Evolutionary conservation across 2,888 invertebrate species (phyloP), one percentile per base, ranked within the genome.

Genomic region (Euphydryas editha): DNA sequence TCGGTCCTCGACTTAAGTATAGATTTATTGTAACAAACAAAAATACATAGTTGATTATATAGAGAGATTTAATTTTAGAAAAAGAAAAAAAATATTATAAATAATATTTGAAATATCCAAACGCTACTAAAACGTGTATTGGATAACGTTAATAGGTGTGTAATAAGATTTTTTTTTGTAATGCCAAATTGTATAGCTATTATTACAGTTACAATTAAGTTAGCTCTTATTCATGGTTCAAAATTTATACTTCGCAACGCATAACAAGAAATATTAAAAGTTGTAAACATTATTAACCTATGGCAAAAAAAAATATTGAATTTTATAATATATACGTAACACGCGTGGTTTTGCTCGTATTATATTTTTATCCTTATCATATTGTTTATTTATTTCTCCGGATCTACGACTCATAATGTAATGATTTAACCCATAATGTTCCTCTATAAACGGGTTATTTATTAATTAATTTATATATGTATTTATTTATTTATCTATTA

Each of bases 1-100:
- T 57, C 64, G 64, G 64, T 46, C 58, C 51, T 55, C 49, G 59
- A 64, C 59, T 51, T 30, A 42, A 24, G 13, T 57, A 56, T 59
- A 17, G 11, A 20, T 17, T 3, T 17, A 51, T 20, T 51, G 15
- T 24, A 24, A 51, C 24, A 51, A 36, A 54, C 17, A 54, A 17
- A 36, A 10, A 30, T 7, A 17, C 21, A 24, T n/a, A 54, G 30
- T n/a, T 15, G 1, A 15, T 44, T 15, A 6, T 17, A 36, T 54
- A 17, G 30, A 30, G 30, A 54, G 24, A 24, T 15, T 30, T n/a
- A 49, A 10, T 24, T 24, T 10, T n/a, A 24, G 24, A 24, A 24
- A 30, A 1, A 49, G 11, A 11, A 49, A 11, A 49, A 46, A 46
- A 46, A 21, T 47, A 20, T 20, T 20, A 20, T 47, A 47, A 24